Base-by-base conservation (phyloP, 1,140 invertebrate species). In the Solenopsis invicta region DNA sequence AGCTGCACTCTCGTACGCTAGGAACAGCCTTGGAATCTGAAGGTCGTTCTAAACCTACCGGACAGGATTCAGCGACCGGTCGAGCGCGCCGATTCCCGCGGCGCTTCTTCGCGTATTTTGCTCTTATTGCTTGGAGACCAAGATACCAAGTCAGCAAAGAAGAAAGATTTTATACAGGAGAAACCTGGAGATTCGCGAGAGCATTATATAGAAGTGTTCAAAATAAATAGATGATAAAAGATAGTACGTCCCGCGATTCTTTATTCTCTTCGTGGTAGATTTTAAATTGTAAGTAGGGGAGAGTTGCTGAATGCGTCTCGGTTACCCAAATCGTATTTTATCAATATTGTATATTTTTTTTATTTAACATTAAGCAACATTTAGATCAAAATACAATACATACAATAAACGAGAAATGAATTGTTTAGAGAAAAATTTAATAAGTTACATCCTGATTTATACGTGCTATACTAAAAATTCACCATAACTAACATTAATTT, bases 21-120 rank as follows among this genome's bases (percentile, higher is more conserved):
- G 89, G 87, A 86, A 84, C 74, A 77, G 84, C 84, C 90, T 88
- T 88, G 88, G 72, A 86, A 61, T 86, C 50, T 54, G 71, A 91
- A 91, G 89, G 89, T 80, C 80, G 62, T 88, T 88, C 72, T 56
- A 72, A 90, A 90, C 85, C 85, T 66, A 74, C 77, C 85, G 72
- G 88, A 64, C 88, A 45, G 71, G 89, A 59, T 78, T 64, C 89
- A 72, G 61, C 75, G 66, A 88, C 82, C 81, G 72, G 80, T 69
- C 62, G 29, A 41, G 75, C 45, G 61, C 21, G 13, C 16, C 48
- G 54, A 59, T 74, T 72, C 67, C 21, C 34, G 84, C 74, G 59
- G n/a, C 59, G 54, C 34, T 29, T 75, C 56, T 9, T 74, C 29
- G 8, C 37, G 12, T 48, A 74, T 61, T 29, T 29, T 18, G 41